Percentiles rank a stretch among this genome's conserved stretches.
Conservation (phyloP, 1,140 invertebrate species). For the Amphibalanus amphitrite region DNA sequence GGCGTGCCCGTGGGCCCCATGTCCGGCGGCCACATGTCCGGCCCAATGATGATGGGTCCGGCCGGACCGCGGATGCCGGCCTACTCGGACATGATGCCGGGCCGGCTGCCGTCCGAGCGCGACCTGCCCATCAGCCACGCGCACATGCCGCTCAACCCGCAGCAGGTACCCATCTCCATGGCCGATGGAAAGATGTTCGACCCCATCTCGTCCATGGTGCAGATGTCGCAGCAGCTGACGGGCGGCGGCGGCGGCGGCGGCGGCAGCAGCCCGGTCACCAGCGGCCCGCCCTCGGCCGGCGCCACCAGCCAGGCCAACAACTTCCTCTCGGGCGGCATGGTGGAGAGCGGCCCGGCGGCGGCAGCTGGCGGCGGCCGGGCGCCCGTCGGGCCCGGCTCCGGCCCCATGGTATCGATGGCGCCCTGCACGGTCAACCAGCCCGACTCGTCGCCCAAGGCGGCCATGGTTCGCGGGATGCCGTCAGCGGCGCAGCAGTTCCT, state of each 20-base stretch:
- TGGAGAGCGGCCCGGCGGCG: constrained; percentile 19
- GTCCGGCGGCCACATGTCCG: neutral
- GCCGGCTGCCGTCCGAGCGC: neutral
- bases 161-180: constrained; percentile 13
- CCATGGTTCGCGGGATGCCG: neutral
- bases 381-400: constrained; percentile 21
- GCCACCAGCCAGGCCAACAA: constrained; percentile 25
- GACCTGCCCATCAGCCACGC: neutral
- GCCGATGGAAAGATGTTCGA: constrained; percentile 40
- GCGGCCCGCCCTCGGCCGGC: constrained; percentile 18
- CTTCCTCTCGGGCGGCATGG: constrained; percentile 10
- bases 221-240: constrained; percentile 82
- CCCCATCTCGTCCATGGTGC: constrained; percentile 78
- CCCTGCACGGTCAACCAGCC: constrained; percentile 4
- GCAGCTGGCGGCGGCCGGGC: constrained; percentile 18
- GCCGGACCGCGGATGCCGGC: neutral
- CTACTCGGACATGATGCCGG: neutral
- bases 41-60: neutral
- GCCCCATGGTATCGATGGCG: neutral
- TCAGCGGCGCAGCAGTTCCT: neutral
- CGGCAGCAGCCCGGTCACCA: constrained; percentile 13
- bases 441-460: neutral
- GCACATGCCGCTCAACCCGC: constrained; percentile 6
- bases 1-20: neutral
- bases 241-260: constrained; percentile 13